Evolutionary conservation across 2,113 vertebrate genomes (phyloP).

Genomic region (Oncorhynchus nerka): DNA sequence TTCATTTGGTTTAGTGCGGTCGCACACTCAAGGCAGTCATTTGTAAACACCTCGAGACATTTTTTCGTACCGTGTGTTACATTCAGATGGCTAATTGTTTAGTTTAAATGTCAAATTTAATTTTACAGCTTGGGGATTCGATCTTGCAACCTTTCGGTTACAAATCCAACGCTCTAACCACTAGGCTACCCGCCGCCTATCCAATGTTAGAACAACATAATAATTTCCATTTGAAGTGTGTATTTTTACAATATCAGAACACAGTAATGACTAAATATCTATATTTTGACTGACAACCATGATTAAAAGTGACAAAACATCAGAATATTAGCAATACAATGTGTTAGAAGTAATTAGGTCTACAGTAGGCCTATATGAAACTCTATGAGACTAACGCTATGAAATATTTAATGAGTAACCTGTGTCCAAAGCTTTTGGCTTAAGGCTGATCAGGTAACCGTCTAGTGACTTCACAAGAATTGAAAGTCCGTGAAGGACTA

Average conservation of each 20-base stretch:
- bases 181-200: no score
- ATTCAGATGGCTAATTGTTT: no score
- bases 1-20: conserved; percentile 13
- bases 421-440: neutral
- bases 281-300: neutral
- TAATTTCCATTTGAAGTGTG: no score
- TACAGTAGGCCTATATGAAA: neutral
- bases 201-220: no score
- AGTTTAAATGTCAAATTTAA: no score
- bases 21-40: conserved; percentile 7
- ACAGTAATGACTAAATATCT: no score
- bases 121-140: no score
- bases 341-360: neutral
- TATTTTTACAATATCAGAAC: no score
- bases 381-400: neutral
- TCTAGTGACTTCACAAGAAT: neutral
- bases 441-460: neutral
- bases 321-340: neutral
- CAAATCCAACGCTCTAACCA: no score
- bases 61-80: neutral
- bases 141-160: no score
- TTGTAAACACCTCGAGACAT: conserved; percentile 20
- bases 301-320: neutral
- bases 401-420: conserved; percentile 2
- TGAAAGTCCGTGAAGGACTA: neutral